A percentile compares a stretch with the other conserved stretches of the same genome.
These are phyloP conservation scores for Rhodeus uyekii DNA, from an alignment of 2,797 vertebrate genomes.

Conservation along the genomic window DNA sequence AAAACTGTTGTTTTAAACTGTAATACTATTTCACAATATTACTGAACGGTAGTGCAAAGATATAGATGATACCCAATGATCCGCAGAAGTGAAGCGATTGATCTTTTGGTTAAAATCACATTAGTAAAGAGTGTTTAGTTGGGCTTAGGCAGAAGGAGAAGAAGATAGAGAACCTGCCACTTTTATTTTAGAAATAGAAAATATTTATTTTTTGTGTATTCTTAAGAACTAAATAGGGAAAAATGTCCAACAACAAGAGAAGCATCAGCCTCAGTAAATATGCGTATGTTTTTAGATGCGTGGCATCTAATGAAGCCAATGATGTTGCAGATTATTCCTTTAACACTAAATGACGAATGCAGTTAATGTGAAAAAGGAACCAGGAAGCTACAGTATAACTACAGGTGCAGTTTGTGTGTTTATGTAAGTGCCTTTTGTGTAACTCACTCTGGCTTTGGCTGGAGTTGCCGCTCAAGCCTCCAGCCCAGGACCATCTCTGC, in stretches of 20 bases:
- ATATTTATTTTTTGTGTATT: neutral
- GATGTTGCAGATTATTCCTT: neutral
- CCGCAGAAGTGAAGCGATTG: neutral
- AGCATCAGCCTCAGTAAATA: neutral
- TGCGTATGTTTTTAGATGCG: neutral
- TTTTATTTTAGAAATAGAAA: neutral
- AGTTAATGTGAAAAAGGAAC: neutral
- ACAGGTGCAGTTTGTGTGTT: neutral
- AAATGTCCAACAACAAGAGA: neutral
- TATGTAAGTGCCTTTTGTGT: neutral
- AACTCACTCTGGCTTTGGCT: constrained; percentile 82
- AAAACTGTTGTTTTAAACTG: neutral
- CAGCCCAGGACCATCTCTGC: constrained; percentile 96
- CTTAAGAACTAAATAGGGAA: neutral
- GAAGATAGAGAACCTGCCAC: neutral
- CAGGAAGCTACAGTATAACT: neutral
- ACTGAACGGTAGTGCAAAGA: neutral
- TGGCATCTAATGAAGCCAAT: neutral
- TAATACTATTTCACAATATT: neutral
- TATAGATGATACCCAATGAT: too few species aligned
- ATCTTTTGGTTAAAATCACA: neutral
- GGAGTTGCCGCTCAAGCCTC: constrained; percentile 85
- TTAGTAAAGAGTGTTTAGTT: neutral
- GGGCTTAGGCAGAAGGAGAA: too few species aligned
- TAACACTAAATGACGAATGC: neutral